Conservation (phyloP, 2,113 vertebrate species). For the Oxygymnocypris stewartii region DNA sequence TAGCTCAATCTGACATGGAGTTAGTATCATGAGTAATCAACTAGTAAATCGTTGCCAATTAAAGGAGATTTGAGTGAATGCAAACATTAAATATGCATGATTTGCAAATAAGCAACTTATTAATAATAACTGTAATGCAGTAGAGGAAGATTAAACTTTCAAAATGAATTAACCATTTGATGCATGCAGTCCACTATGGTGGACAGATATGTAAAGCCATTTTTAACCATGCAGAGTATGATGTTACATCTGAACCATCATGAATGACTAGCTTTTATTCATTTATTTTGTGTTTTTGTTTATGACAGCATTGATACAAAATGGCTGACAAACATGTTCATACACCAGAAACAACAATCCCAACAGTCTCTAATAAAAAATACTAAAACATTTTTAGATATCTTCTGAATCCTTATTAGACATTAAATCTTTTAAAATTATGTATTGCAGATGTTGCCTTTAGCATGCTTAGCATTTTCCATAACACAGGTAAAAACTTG, state of each 20-base stretch:
- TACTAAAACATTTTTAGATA: background rate
- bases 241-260: background rate
- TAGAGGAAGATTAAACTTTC: background rate
- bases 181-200: background rate
- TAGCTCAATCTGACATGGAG: background rate
- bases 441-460: background rate
- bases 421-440: background rate
- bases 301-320: background rate
- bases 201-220: background rate
- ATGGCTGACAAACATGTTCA: background rate
- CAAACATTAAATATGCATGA: constrained; percentile 12
- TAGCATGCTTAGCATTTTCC: background rate
- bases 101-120: background rate
- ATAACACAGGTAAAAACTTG: background rate
- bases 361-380: background rate
- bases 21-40: background rate
- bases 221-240: background rate
- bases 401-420: background rate
- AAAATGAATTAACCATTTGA: background rate
- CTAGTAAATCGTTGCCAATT: background rate
- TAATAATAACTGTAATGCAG: background rate
- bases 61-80: background rate
- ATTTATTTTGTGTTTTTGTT: background rate
- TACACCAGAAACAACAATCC: background rate
- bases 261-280: background rate